Percentiles rank a stretch among this genome's conserved stretches.
These are phyloP conservation scores for Heliconius ismenius DNA, from an alignment of 2,888 invertebrate species.

Conservation along the genomic window DNA sequence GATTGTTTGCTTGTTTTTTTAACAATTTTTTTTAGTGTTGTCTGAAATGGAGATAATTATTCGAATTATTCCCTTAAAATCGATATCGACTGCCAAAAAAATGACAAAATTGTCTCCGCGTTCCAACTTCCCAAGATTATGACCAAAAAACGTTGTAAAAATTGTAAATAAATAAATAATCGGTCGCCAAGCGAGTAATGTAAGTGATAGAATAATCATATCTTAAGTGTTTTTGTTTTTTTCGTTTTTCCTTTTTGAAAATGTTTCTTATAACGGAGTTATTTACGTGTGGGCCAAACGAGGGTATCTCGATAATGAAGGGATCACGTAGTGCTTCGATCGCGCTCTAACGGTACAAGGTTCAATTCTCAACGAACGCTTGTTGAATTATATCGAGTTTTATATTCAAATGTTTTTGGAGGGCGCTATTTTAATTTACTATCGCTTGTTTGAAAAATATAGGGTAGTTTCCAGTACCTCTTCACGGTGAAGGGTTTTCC, in stretches of 20 bases:
- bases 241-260: slow-evolving; percentile 57
- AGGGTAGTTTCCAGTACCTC: slow-evolving; percentile 30
- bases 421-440: slow-evolving; percentile 48
- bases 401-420: neutral
- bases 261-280: slow-evolving; percentile 43
- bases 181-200: slow-evolving; percentile 48
- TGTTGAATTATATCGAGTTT: neutral
- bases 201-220: slow-evolving; percentile 77
- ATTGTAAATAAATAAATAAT: slow-evolving; percentile 49
- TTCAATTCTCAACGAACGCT: neutral
- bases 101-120: slow-evolving; percentile 50
- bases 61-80: slow-evolving; percentile 33
- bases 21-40: slow-evolving; percentile 9
- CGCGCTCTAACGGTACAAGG: slow-evolving; percentile 42
- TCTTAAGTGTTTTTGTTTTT: slow-evolving; percentile 66
- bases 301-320: slow-evolving; percentile 73
- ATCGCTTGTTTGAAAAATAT: slow-evolving; percentile 31
- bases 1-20: neutral
- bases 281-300: slow-evolving; percentile 73
- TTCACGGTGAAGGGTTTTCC: slow-evolving; percentile 30
- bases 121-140: slow-evolving; percentile 69
- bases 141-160: slow-evolving; percentile 68
- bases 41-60: slow-evolving; percentile 22
- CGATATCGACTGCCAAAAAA: slow-evolving; percentile 43
- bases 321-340: slow-evolving; percentile 72